Evolutionary conservation across 1,140 invertebrate genomes (phyloP).

Genomic region (Orchesella cincta): DNA sequence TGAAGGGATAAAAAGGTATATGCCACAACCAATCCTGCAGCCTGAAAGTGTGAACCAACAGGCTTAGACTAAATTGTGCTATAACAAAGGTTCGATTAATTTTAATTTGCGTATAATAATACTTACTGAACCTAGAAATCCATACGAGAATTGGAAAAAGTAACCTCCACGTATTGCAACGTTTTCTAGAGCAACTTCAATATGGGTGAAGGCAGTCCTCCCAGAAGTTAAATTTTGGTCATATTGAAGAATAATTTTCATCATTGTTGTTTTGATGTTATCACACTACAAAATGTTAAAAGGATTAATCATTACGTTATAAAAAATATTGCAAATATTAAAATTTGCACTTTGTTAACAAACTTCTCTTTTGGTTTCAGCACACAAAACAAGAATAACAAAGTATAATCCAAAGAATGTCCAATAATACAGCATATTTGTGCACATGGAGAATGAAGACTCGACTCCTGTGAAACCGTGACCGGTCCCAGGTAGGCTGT

Average conservation of each 20-base stretch:
- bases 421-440: not conserved
- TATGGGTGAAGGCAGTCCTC: not conserved
- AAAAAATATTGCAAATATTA: not conserved
- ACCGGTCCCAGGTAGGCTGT: not conserved
- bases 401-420: not conserved
- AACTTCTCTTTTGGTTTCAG: not conserved
- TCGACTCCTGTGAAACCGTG: not conserved
- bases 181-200: not conserved
- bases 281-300: not conserved
- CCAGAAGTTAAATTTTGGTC: not conserved
- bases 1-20: not conserved
- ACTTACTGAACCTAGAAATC: not conserved
- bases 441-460: not conserved
- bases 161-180: not conserved
- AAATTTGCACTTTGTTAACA: too few species aligned
- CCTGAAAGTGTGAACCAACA: too few species aligned
- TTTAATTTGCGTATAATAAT: not conserved
- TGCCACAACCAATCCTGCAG: not conserved
- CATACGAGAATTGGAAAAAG: not conserved
- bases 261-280: not conserved
- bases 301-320: not conserved
- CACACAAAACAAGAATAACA: not conserved
- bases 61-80: too few species aligned
- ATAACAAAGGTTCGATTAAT: not conserved
- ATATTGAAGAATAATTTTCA: not conserved